Evolutionary conservation across 2,888 invertebrate species (phyloP), one percentile per base, ranked within the genome.

Genomic region (Beris morrisii): DNA sequence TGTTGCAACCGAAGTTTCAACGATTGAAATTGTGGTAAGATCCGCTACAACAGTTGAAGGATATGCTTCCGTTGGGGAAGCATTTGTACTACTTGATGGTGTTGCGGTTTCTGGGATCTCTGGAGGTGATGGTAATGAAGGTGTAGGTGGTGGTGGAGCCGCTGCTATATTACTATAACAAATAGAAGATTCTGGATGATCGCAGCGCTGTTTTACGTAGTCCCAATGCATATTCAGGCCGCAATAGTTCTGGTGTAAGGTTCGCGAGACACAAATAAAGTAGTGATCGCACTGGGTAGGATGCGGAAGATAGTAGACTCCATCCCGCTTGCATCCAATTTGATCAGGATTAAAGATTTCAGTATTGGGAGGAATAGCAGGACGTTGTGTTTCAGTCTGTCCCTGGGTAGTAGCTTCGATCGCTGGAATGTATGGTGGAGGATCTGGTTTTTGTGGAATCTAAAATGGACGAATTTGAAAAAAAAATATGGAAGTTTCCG

Each of bases 301-400:
- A 73, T 79, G 78, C 5, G 79, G 79, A 57, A 79, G 57, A 66
- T 79, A 79, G 67, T 79, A 79, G 11, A 77, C 74, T 0, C 78
- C 79, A 64, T 74, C 75, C 59, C 78, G 76, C 3, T 74, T 71
- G 50, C 79, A 79, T 15, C 73, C 73, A 2, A 79, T 69, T 6
- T 74, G 69, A 11, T 68, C 28, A 0, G 77, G 73, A 68, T 78
- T 73, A 68, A 76, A 78, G n/a, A 70, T 73, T 0, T 65, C 68
- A 73, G 78, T 72, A 22, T 73, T 74, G 69, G 73, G 73, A 4
- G 15, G 6, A 13, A 56, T 54, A 4, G 0, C 30, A 31, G 54
- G 31, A 12, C 6, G 31, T 28, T 2, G 22, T 22, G 22, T 22
- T 22, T 22, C 22, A 22, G 22, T 22, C 22, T 22, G 22, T 22